Base-by-base conservation (phyloP, 2,888 invertebrate genomes). In the Drosophila subquinaria region DNA sequence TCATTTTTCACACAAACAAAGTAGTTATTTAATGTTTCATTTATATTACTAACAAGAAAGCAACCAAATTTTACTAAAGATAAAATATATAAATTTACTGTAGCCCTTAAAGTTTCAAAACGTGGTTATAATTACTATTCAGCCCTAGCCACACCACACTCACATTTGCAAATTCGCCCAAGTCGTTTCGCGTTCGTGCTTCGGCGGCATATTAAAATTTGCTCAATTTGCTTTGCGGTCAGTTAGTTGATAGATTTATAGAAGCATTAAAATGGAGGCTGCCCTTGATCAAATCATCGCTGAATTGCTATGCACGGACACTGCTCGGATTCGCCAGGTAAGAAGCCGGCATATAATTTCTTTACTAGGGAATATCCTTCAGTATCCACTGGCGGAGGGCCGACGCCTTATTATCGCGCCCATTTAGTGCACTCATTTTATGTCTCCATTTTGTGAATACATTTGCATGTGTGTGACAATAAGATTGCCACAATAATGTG, bases 271-370 rank as follows among this genome's bases (percentile, higher is more conserved):
- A n/a, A 86, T 86, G 85, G 78, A 83, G 9, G 35, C 33, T 45
- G 72, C 74, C 77, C 95, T 95, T 94, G 95, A 95, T 90, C 93
- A 94, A 84, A 94, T 95, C 75, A 93, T 95, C 63, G 90, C 93
- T 53, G 95, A 95, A 90, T 92, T 95, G 47, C 91, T 95, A 59
- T 94, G 94, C 43, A 93, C 94, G 20, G 95, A 95, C 81, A 95
- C 94, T 78, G 93, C 93, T 65, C 91, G 93, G 4, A 94, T 95
- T 81, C 94, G 94, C 87, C 94, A 95, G 94, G 95, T 95, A 93
- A 90, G 15, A 10, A 6, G 33, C 48, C 76, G 66, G 66, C 27
- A 15, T 23, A 9, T 4, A 0, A 13, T 11, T 20, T 23, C 23
- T 35, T 20, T 9, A n/a, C 17, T 42, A 10, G 1, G 9, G 11